Percentiles rank a stretch among this genome's conserved stretches.
Conservation (phyloP, 2,888 invertebrate species). For the Parnassius mnemosyne region DNA sequence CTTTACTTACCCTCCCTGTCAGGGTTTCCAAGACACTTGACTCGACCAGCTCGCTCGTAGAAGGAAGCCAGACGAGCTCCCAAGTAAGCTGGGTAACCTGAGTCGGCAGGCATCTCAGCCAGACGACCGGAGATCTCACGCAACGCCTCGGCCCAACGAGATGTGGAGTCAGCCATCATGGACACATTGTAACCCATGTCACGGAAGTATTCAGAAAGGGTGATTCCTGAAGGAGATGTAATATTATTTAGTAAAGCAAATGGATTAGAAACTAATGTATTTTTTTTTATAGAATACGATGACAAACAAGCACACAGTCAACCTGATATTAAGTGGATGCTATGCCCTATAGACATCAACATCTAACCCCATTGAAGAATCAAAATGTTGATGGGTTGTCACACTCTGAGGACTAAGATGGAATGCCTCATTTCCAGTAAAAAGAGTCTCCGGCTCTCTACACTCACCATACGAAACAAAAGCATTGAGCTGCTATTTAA, state of each 20-base stretch:
- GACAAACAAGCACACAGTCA: too few species aligned
- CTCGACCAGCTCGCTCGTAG: constrained; percentile 99
- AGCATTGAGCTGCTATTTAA: too few species aligned
- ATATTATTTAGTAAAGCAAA: not conserved
- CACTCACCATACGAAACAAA: too few species aligned
- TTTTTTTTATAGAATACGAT: too few species aligned
- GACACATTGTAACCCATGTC: constrained; percentile 99
- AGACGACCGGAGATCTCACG: constrained; percentile 99
- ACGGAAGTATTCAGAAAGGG: constrained; percentile 99
- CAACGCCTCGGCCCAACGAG: constrained; percentile 99
- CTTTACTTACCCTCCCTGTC: constrained; percentile 88
- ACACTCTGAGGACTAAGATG: too few species aligned
- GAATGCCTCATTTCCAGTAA: too few species aligned
- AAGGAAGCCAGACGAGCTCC: constrained; percentile 99
- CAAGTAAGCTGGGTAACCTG: constrained; percentile 99
- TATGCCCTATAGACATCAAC: too few species aligned
- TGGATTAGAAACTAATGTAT: not conserved
- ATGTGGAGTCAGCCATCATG: constrained; percentile 99
- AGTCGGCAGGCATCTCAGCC: constrained; percentile 99
- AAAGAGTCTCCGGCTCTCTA: too few species aligned
- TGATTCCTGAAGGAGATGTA: constrained; percentile 86
- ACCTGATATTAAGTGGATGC: too few species aligned
- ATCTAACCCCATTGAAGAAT: too few species aligned
- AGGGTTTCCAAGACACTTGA: constrained; percentile 98
- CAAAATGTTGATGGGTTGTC: too few species aligned